A percentile compares a stretch with the other conserved stretches of the same genome.
Evolutionary conservation across 35 echinoderm and acorn worm genomes (phyloP).

Genomic region (Diadema setosum): DNA sequence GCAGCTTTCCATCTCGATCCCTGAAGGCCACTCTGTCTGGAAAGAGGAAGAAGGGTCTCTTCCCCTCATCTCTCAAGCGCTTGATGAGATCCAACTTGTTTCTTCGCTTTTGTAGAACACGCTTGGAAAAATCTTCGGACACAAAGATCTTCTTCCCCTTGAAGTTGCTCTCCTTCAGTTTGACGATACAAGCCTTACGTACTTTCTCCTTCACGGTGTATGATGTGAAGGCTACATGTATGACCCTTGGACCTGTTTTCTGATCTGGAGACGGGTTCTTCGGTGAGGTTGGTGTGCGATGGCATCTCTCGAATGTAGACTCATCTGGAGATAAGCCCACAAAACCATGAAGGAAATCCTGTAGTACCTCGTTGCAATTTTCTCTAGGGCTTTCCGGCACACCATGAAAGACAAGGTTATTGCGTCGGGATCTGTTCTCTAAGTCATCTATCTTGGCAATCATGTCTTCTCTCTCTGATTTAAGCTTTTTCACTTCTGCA

Average conservation of each 20-base stretch:
- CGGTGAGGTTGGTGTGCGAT: too few species aligned
- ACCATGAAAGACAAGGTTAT: background rate
- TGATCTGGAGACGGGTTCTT: too few species aligned
- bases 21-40: background rate
- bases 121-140: background rate
- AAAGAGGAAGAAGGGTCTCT: constrained; percentile 20
- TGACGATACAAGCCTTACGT: too few species aligned
- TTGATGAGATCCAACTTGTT: background rate
- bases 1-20: background rate
- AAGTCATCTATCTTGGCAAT: background rate
- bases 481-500: background rate
- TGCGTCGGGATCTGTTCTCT: background rate
- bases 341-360: too few species aligned
- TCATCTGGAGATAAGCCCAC: too few species aligned
- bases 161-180: too few species aligned
- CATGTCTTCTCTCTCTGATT: background rate
- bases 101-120: background rate
- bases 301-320: too few species aligned
- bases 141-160: background rate
- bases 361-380: too few species aligned
- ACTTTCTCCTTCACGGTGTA: too few species aligned
- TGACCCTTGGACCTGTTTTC: too few species aligned
- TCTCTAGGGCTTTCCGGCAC: too few species aligned
- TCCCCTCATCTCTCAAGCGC: background rate
- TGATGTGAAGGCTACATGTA: too few species aligned